A percentile compares a stretch with the other conserved stretches of the same genome.
phyloP scores from a whole-genome alignment of 1,140 invertebrate genomes.

The Notospermus geniculatus region DNA sequence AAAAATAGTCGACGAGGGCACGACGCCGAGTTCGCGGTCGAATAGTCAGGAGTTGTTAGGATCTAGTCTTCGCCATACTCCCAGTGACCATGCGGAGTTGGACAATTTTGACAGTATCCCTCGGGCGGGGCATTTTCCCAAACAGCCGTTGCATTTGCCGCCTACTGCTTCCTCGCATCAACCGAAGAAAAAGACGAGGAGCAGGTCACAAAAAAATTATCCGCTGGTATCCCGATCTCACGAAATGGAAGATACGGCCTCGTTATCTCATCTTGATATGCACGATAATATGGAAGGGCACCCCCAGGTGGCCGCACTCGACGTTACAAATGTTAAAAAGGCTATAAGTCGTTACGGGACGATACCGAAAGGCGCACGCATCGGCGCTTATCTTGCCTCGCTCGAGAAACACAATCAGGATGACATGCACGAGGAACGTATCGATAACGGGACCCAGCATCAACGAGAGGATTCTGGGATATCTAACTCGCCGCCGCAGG shows the following conservation, averaged over 20 bases:
- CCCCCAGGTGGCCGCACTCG: constrained; percentile 67
- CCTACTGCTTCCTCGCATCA: no score
- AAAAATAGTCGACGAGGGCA: constrained; percentile 36
- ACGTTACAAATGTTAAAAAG: constrained; percentile 94
- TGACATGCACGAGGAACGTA: constrained; percentile 29
- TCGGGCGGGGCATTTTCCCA: no score
- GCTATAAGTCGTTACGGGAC: constrained; percentile 97
- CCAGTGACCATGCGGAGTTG: no score
- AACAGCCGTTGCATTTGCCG: no score
- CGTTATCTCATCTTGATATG: no score
- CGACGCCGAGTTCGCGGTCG: constrained; percentile 61
- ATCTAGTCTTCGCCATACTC: constrained; percentile 55
- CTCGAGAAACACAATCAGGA: constrained; percentile 55
- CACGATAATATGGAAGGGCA: constrained; percentile 41
- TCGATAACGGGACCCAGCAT: constrained; percentile 38
- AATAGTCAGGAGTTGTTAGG: constrained; percentile 45
- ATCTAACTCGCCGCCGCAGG: constrained; percentile 39
- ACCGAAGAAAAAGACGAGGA: no score
- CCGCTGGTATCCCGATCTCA: no score
- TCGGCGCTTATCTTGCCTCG: constrained; percentile 92
- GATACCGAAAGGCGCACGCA: constrained; percentile 86
- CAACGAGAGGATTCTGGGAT: constrained; percentile 44
- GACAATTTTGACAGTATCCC: no score
- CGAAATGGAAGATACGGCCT: no score
- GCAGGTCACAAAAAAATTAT: no score